Conservation (phyloP, 1,140 invertebrate species). For the Diplogasteroides magnus region DNA sequence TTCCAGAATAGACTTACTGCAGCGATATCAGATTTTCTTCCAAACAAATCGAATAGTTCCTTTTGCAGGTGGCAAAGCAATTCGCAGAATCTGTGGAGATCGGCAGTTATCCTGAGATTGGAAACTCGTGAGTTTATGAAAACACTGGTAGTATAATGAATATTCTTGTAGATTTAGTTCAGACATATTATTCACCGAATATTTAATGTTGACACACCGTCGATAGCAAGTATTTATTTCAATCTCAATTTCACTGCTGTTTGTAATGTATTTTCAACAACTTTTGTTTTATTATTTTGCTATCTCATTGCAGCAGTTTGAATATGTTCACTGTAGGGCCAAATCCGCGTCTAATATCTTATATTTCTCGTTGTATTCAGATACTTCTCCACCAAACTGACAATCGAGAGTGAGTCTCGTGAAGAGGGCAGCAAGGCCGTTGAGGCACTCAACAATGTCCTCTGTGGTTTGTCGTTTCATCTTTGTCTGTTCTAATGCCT, state of each 20-base stretch:
- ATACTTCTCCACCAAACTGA: conserved; percentile 60
- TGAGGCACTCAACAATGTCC: conserved; percentile 15
- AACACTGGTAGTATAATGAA: too few relatives aligned
- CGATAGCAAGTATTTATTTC: too few relatives aligned
- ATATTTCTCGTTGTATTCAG: conserved; percentile 29
- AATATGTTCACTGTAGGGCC: too few relatives aligned
- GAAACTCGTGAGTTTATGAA: conserved; percentile 55
- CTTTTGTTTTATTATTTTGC: conserved; percentile 18
- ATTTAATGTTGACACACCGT: too few relatives aligned
- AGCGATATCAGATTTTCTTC: background rate
- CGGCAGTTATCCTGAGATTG: conserved; percentile 68
- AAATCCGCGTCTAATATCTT: too few relatives aligned
- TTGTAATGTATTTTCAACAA: conserved; percentile 7
- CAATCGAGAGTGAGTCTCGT: conserved; percentile 56
- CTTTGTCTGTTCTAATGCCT: conserved; percentile 36
- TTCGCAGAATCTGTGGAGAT: conserved; percentile 63
- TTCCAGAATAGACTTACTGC: too few relatives aligned
- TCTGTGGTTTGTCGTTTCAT: conserved; percentile 7
- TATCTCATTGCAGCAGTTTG: too few relatives aligned
- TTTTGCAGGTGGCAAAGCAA: conserved; percentile 59
- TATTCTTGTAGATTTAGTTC: too few relatives aligned
- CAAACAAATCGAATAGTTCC: too few relatives aligned
- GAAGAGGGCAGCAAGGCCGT: conserved; percentile 49
- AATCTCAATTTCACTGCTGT: too few relatives aligned
- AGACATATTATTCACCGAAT: too few relatives aligned